Base-by-base conservation (phyloP, 2,113 vertebrate species). In the Ornithorhynchus anatinus region DNA sequence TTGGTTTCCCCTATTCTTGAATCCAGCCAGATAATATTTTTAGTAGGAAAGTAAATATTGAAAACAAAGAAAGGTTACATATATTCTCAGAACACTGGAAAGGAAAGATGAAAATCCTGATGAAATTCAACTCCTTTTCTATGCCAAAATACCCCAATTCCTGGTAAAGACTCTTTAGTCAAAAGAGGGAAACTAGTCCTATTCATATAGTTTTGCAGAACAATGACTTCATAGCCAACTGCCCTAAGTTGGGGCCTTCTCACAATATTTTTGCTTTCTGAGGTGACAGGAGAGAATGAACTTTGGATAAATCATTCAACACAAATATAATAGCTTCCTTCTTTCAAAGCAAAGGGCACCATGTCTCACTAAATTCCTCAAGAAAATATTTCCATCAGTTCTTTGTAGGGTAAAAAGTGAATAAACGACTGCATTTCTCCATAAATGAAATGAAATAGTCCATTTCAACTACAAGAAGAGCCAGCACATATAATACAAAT, bases 11-110 rank as follows among this genome's bases (percentile, higher is more conserved):
- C 43, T 58, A 52, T 44, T 64, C 53, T 83, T 74, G 39, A 40
- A 77, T 36, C 16, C 17, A 75, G 42, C 19, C 72, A 61, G 29
- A 77, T n/a, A 79, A 79, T 47, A 67, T 84, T 82, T 88, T 79
- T 65, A 84, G 79, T n/a, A 69, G 37, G 70, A 85, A 75, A 77
- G 8, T 58, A 72, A 84, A 56, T 72, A 59, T 10, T 42, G 64
- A 77, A 59, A 29, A 86, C 83, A 89, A 72, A 72, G 50, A 36
- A 80, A 79, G 63, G 39, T 56, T 38, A 77, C 0, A 70, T 37
- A 64, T 72, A 84, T 64, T 80, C 35, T 5, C 19, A 75, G 51
- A 69, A 7, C 7, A 53, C 54, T 27, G 35, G 35, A 35, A 75
- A 72, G 25, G 78, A 81, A 75, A 53, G 39, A 77, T 84, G 62